phyloP scores from a whole-genome alignment of 2,113 vertebrate species.

The Etheostoma cragini region DNA sequence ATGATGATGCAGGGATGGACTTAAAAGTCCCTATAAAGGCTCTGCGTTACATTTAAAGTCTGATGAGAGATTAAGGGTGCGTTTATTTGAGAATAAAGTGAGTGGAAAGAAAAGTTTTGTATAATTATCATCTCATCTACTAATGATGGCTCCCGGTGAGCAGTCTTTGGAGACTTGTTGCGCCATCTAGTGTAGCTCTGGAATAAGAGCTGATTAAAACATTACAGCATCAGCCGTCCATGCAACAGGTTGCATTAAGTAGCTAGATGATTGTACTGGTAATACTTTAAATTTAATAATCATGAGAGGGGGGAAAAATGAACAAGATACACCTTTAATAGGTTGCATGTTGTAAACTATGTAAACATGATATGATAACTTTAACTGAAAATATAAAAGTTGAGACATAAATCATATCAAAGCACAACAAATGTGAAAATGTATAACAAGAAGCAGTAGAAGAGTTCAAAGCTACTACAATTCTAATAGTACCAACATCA shows the following conservation, averaged over 20 bases:
- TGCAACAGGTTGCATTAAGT: constrained; percentile 49
- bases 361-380: background rate
- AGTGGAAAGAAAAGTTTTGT: constrained; percentile 22
- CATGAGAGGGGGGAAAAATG: background rate
- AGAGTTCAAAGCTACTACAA: background rate
- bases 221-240: background rate
- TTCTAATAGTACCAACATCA: background rate
- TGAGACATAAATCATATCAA: background rate
- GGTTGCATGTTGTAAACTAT: background rate
- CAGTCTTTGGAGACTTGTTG: constrained; percentile 13
- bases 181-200: constrained; percentile 63
- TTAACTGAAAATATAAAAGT: background rate
- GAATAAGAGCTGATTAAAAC: background rate
- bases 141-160: background rate
- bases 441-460: background rate
- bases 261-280: background rate
- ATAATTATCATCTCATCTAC: background rate
- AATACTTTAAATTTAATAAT: background rate
- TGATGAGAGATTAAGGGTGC: background rate
- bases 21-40: background rate
- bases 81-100: constrained; percentile 4
- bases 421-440: background rate
- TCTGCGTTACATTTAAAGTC: constrained; percentile 15
- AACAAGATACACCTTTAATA: background rate
- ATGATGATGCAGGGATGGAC: constrained; percentile 26